Conservation (phyloP, 1,140 invertebrate species). For the Ostrea denselamellosa region DNA sequence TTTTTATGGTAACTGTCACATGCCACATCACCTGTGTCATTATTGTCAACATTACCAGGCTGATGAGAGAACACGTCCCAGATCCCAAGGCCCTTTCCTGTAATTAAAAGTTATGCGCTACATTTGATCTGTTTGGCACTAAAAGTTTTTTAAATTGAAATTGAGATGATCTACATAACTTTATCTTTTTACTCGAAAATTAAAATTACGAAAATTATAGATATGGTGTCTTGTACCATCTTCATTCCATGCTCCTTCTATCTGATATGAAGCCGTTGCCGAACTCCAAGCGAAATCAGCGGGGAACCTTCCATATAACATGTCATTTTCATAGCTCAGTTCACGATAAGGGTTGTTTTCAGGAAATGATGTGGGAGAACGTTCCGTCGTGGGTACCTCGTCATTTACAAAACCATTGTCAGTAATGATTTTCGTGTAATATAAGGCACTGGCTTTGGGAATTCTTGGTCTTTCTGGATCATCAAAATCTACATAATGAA, state of each 20-base stretch:
- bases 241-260: slow-evolving; percentile 78
- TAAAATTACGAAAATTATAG: not conserved
- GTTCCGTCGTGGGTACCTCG: not conserved
- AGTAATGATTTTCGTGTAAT: slow-evolving; percentile 65
- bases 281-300: slow-evolving; percentile 77
- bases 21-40: slow-evolving; percentile 83
- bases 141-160: not conserved
- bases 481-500: slow-evolving; percentile 87
- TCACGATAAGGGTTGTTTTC: not conserved
- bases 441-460: slow-evolving; percentile 85
- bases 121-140: not conserved
- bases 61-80: slow-evolving; percentile 82
- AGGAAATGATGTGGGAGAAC: not conserved
- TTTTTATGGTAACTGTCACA: slow-evolving; percentile 86
- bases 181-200: not conserved
- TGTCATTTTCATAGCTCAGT: slow-evolving; percentile 57
- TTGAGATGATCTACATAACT: too few species aligned
- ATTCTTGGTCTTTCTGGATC: slow-evolving; percentile 83
- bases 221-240: slow-evolving; percentile 71
- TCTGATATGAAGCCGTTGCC: slow-evolving; percentile 78
- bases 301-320: slow-evolving; percentile 74
- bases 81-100: slow-evolving; percentile 74
- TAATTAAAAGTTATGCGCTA: not conserved
- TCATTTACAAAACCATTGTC: slow-evolving; percentile 66
- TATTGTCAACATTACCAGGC: slow-evolving; percentile 80